A percentile compares a stretch with the other conserved stretches of the same genome.
phyloP scores from a whole-genome alignment of 2,888 invertebrate genomes.

The Spisula solida region DNA sequence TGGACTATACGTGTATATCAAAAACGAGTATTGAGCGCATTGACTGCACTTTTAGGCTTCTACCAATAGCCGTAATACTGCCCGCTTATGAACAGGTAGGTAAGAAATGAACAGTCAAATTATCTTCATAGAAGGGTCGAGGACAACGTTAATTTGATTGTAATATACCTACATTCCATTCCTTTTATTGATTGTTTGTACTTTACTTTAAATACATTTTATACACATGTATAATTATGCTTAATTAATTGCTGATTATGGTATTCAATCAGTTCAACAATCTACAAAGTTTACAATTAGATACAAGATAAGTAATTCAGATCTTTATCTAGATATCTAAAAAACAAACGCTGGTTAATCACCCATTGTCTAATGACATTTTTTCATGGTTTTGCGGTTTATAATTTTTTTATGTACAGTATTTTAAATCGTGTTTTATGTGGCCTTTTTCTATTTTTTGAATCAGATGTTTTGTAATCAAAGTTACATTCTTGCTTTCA shows the following conservation, averaged over 20 bases:
- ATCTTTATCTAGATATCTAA: constrained; percentile 30
- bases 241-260: not conserved
- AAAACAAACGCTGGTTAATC: constrained; percentile 23
- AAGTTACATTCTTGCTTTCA: not conserved
- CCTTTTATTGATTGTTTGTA: not conserved
- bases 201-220: not conserved
- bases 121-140: too few relatives aligned
- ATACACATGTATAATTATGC: not conserved
- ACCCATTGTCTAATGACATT: constrained; percentile 28
- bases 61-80: too few relatives aligned
- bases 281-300: constrained; percentile 30
- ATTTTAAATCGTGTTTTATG: not conserved
- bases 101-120: too few relatives aligned
- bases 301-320: constrained; percentile 48
- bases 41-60: too few relatives aligned
- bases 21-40: too few relatives aligned
- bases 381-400: constrained; percentile 22
- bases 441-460: not conserved
- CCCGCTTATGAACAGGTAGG: too few relatives aligned
- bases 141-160: too few relatives aligned
- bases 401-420: not conserved
- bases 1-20: too few relatives aligned
- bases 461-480: not conserved
- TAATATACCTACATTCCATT: not conserved
- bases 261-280: constrained; percentile 3